Evolutionary conservation across 2,888 invertebrate genomes (phyloP), one percentile per base, ranked within the genome.

Genomic region (Pollenia griseotomentosa): DNA sequence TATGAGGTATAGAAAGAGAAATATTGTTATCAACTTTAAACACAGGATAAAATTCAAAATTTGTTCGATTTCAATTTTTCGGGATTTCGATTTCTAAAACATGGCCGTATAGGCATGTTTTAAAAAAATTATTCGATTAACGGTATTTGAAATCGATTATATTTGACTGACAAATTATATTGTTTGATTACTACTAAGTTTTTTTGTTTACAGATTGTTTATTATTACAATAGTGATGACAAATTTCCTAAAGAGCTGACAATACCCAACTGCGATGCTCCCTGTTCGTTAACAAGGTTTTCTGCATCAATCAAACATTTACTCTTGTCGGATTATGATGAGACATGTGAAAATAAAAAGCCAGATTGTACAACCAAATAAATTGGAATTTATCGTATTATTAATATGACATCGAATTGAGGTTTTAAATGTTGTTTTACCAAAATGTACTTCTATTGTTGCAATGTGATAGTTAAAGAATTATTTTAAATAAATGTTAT

Each of bases 291-390:
- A 88, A 92, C 91, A 0, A 92, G 94, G 83, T 96, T 97, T 89
- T 92, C 92, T 10, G 90, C 93, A 46, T 92, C 95, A 19, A 92
- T 96, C 85, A 92, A 94, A 73, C 94, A 95, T 66, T 92, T 96
- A 12, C 93, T 96, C 70, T 95, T 96, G 0, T 91, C 92, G 1
- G 94, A 96, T 90, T 97, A 96, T 95, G 95, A 96, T 83, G 93
- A 94, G 11, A 96, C 96, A 90, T 97, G 97, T 85, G 93, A 93
- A 75, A 93, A 93, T 89, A 90, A 90, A 14, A 85, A 86, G 68
- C 71, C 88, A 19, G 91, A 91, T 19, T 92, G 91, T 88, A 42
- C 66, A 3, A 65, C 16, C 7, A 91, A 91, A 86, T 89, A 71
- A 82, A 90, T 75, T 61, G 7, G 80, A 68, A 46, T 14, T 68